Conservation (phyloP, 92 coral and sea anemone genomes). For the Paragorgia papillata region DNA sequence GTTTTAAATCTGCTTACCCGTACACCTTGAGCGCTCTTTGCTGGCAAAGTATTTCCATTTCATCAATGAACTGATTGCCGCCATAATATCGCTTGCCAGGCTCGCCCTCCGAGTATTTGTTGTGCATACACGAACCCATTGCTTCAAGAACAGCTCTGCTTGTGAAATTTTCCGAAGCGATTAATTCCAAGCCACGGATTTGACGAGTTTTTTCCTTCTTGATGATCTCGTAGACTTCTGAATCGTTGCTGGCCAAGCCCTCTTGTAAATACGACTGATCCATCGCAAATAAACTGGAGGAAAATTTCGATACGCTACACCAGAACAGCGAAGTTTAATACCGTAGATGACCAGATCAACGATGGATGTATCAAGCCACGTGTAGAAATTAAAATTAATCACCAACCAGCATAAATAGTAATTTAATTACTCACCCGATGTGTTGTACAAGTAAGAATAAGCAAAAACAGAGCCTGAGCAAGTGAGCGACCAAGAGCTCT, state of each 20-base stretch:
- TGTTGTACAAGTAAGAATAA: too few relatives aligned
- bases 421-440: too few relatives aligned
- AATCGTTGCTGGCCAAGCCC: constrained; percentile 74
- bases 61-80: constrained; percentile 90
- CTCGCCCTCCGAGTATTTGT: constrained; percentile 43
- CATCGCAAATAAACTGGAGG: neutral
- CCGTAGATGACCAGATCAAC: too few relatives aligned
- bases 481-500: too few relatives aligned
- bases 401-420: too few relatives aligned
- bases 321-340: too few relatives aligned
- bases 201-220: constrained; percentile 93
- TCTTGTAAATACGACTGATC: constrained; percentile 61
- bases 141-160: constrained; percentile 97
- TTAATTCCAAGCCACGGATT: constrained; percentile 86
- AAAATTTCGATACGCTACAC: too few relatives aligned
- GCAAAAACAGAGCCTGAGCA: too few relatives aligned
- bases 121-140: constrained; percentile 93
- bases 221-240: constrained; percentile 82
- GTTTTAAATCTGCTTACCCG: constrained; percentile 60
- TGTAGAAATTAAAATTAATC: too few relatives aligned
- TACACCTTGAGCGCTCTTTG: constrained; percentile 77
- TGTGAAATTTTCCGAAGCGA: constrained; percentile 97
- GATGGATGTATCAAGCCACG: too few relatives aligned
- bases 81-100: constrained; percentile 93
- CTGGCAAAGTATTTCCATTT: constrained; percentile 89